These are phyloP conservation scores for Zygogramma bicolorata DNA, from an alignment of 2,888 invertebrate species.

Conservation along the genomic window DNA sequence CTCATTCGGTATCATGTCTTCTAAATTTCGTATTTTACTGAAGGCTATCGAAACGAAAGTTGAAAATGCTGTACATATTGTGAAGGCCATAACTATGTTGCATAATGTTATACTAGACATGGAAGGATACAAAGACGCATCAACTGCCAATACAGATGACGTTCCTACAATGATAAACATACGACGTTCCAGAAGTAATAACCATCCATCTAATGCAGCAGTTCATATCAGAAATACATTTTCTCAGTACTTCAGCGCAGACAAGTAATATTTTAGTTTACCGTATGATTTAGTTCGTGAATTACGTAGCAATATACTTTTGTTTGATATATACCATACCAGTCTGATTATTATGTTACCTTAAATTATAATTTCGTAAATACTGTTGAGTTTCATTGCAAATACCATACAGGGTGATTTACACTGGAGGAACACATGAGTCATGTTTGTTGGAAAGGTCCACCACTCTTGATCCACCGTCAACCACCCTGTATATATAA, in stretches of 20 bases:
- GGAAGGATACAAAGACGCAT: slow-evolving; percentile 2
- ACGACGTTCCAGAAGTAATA: not conserved
- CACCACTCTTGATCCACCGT: no score
- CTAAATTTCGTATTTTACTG: slow-evolving; percentile 35
- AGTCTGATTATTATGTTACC: no score
- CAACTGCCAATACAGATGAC: not conserved
- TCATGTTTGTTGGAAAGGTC: no score
- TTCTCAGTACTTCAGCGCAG: slow-evolving; percentile 5
- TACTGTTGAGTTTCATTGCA: no score
- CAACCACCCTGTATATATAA: no score
- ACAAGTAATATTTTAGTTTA: slow-evolving; percentile 13
- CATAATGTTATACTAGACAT: slow-evolving; percentile 32
- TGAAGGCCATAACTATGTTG: slow-evolving; percentile 25
- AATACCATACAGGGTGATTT: no score
- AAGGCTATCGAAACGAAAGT: slow-evolving; percentile 33
- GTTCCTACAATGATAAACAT: not conserved
- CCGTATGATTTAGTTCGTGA: not conserved
- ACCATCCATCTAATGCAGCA: not conserved
- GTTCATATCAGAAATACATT: slow-evolving; percentile 9
- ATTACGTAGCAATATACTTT: not conserved
- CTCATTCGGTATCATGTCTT: slow-evolving; percentile 44
- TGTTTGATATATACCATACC: no score
- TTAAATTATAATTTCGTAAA: no score
- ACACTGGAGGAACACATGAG: no score
- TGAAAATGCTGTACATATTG: slow-evolving; percentile 34